Conservation (phyloP, 92 coral and sea anemone species). For the Parazoanthus darwini region DNA sequence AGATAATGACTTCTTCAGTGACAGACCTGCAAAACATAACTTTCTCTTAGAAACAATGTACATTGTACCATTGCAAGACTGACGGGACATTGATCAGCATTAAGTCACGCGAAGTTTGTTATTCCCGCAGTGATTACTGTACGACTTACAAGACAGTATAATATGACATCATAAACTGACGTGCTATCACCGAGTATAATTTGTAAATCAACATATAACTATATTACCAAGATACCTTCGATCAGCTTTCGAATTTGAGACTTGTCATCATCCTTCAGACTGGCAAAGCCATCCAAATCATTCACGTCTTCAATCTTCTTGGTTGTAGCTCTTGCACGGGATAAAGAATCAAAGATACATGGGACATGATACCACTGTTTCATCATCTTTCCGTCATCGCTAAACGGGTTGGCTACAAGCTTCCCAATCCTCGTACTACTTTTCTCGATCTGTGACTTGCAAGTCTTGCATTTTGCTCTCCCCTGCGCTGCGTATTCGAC, state of each 20-base stretch:
- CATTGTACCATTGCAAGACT: too few species aligned
- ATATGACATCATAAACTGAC: too few species aligned
- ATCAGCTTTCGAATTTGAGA: conserved; percentile 67
- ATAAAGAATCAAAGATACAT: conserved; percentile 83
- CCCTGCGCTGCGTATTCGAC: conserved; percentile 96
- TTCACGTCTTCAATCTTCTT: conserved; percentile 77
- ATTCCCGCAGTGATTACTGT: too few species aligned
- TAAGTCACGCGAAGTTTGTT: too few species aligned
- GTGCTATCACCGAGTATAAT: too few species aligned
- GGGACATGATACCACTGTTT: conserved; percentile 94
- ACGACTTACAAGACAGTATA: too few species aligned
- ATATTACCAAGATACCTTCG: conserved; percentile 49
- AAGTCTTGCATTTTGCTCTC: conserved; percentile 93
- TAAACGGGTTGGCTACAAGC: conserved; percentile 84
- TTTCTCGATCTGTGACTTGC: conserved; percentile 91
- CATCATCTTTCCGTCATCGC: conserved; percentile 96
- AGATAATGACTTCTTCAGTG: conserved; percentile 9
- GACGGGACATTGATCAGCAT: too few species aligned
- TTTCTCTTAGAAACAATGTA: not conserved
- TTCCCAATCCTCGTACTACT: conserved; percentile 86
- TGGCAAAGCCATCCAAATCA: conserved; percentile 85
- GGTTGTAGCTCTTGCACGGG: conserved; percentile 89
- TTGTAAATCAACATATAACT: not conserved
- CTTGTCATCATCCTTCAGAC: conserved; percentile 78
- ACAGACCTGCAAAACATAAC: conserved; percentile 2